Base-by-base conservation (phyloP, 1,140 invertebrate species). In the Streblospio benedicti region DNA sequence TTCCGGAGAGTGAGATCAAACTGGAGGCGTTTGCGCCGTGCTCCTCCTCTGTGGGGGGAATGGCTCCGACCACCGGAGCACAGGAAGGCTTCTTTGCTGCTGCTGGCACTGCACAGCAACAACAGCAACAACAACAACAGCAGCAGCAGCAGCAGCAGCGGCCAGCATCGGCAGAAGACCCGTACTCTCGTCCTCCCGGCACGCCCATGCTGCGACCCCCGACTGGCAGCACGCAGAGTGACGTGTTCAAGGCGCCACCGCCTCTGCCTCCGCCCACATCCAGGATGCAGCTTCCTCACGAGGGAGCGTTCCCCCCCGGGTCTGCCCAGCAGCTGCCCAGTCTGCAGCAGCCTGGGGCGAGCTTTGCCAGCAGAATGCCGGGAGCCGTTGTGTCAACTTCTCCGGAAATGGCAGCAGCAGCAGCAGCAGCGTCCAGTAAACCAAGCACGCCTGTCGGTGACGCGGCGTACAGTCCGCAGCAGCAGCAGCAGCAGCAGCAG, bases 181-280 rank as follows among this genome's bases (percentile, higher is more conserved):
- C 50, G 1, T 52, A 52, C n/a, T 23, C 50, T 23, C 18, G 20
- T 52, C 50, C 50, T 2, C 50, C 50, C 6, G 20, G 18, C n/a
- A 52, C 50, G 18, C 50, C 50, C 4, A n/a, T n/a, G n/a, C 50
- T 30, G 18, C 20, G n/a, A 4, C 32, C 50, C 1, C 50, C 18
- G 5, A 30, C 50, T 52, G 12, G 12, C 38, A 12, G 12, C 18
- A n/a, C 50, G 18, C 32, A n/a, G 6, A 31, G 5, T 27, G 18
- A 27, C 16, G 50, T 25, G 27, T 52, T 30, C 18, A 65, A 68
- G 66, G 59, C 61, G 20, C 59, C 67, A 1, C 66, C 67, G 38
- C 65, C 68, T 20, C 61, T 61, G 2, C 71, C 63, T 4, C 64
- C 65, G 45, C 64, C 67, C 47, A 68, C 57, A 41, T 54, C 57